Percentiles rank a stretch among this genome's conserved stretches.
phyloP scores from a whole-genome alignment of 2,797 vertebrate species.

The Semotilus atromaculatus region DNA sequence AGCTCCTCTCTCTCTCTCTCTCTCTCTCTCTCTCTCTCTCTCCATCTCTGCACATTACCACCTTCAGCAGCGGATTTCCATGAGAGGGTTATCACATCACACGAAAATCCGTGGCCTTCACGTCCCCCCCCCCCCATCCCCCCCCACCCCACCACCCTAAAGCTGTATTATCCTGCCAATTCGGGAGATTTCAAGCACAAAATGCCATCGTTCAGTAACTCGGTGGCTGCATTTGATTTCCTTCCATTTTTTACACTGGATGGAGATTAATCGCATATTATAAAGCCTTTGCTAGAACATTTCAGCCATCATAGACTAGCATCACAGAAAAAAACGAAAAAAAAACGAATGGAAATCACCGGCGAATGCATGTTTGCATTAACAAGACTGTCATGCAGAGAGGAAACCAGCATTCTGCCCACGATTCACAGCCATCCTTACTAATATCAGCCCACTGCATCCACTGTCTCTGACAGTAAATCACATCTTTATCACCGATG shows the following conservation, averaged over 20 bases:
- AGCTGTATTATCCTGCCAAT: conserved; percentile 32
- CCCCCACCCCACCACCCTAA: neutral
- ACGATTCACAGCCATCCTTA: conserved; percentile 55
- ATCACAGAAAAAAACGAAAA: neutral
- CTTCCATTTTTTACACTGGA: conserved; percentile 16
- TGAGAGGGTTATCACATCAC: conserved; percentile 64
- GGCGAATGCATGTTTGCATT: conserved; percentile 60
- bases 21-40: conserved; percentile 66
- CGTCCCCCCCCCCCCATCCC: neutral
- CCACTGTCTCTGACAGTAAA: conserved; percentile 65
- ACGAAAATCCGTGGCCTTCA: conserved; percentile 41
- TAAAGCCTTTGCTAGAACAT: neutral
- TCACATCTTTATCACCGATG: conserved; percentile 50
- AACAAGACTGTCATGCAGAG: conserved; percentile 65
- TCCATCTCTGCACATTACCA: conserved; percentile 66
- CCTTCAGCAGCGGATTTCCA: conserved; percentile 65
- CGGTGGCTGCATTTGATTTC: conserved; percentile 22
- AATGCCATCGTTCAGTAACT: conserved; percentile 25
- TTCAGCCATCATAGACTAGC: neutral
- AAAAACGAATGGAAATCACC: conserved; percentile 14
- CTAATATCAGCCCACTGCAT: conserved; percentile 62
- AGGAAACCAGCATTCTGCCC: conserved; percentile 62
- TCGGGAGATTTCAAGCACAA: conserved; percentile 26
- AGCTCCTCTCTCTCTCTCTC: conserved; percentile 69
- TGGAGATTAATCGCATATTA: neutral